These are phyloP conservation scores for Phalacrocorax aristotelis DNA, from an alignment of 2,113 vertebrate genomes.

Conservation along the genomic window DNA sequence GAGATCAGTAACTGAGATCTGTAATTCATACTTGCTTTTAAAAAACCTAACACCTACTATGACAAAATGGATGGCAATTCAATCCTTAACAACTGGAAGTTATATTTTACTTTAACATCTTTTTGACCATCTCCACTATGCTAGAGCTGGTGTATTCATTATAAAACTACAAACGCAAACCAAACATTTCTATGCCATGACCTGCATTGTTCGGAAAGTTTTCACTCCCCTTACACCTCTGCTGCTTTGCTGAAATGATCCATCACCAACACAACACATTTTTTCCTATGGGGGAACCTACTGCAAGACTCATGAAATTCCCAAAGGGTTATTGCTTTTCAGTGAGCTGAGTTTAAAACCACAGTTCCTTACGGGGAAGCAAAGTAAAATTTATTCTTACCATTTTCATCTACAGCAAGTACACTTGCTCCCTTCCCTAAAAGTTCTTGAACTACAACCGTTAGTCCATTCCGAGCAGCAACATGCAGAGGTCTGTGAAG, in stretches of 20 bases:
- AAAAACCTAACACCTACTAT: neutral
- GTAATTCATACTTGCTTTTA: neutral
- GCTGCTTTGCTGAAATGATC: neutral
- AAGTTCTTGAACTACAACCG: slow-evolving; percentile 96
- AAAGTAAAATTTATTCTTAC: slow-evolving; percentile 74
- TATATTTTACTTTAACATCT: neutral
- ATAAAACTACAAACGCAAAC: neutral
- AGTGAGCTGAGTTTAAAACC: neutral
- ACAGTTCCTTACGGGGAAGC: neutral
- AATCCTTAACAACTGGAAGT: neutral
- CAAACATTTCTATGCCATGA: neutral
- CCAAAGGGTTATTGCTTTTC: neutral
- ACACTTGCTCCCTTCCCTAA: slow-evolving; percentile 97
- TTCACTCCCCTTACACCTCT: neutral
- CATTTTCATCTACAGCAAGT: slow-evolving; percentile 97
- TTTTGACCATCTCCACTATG: neutral
- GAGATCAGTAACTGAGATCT: neutral
- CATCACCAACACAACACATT: neutral
- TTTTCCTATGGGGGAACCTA: neutral
- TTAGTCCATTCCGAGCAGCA: slow-evolving; percentile 95
- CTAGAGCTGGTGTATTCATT: neutral
- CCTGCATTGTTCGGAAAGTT: neutral
- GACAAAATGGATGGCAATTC: neutral
- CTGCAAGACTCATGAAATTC: neutral
- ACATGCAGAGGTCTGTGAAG: slow-evolving; percentile 91